phyloP scores from a whole-genome alignment of 2,888 invertebrate genomes.

The Neoaliturus tenellus region DNA sequence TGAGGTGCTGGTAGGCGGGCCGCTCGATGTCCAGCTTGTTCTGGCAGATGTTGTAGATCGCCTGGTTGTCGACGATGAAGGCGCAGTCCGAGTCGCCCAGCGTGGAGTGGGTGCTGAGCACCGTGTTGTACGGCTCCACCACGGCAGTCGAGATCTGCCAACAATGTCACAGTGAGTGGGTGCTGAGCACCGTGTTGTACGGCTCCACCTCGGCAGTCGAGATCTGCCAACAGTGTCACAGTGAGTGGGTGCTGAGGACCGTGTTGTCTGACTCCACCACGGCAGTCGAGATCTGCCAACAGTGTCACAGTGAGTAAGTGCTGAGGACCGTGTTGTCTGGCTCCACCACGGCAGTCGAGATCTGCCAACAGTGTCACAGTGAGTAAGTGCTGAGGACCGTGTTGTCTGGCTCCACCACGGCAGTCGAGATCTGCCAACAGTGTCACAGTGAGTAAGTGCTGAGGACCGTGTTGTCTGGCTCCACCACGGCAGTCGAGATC shows the following conservation, averaged over 20 bases:
- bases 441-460: too few relatives aligned
- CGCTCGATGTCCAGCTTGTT: constrained; percentile 75
- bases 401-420: constrained; percentile 72
- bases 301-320: too few relatives aligned
- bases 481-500: too few relatives aligned
- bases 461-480: too few relatives aligned
- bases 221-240: constrained; percentile 56
- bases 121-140: constrained; percentile 72
- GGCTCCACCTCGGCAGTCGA: constrained; percentile 72
- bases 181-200: constrained; percentile 71
- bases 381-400: constrained; percentile 71
- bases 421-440: constrained; percentile 68
- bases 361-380: constrained; percentile 59
- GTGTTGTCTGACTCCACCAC: constrained; percentile 72
- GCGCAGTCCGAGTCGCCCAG: constrained; percentile 70
- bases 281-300: constrained; percentile 69
- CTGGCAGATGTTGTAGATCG: constrained; percentile 73
- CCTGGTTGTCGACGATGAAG: constrained; percentile 71
- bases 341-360: too few relatives aligned
- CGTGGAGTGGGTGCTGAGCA: constrained; percentile 71
- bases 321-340: too few relatives aligned
- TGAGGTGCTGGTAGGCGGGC: constrained; percentile 77
- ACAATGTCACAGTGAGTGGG: constrained; percentile 68
- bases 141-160: constrained; percentile 70
- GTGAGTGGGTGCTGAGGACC: constrained; percentile 70